Percentiles rank a stretch among this genome's conserved stretches.
These are phyloP conservation scores for Corythaixoides concolor DNA, from an alignment of 2,113 vertebrate genomes.

Conservation along the genomic window DNA sequence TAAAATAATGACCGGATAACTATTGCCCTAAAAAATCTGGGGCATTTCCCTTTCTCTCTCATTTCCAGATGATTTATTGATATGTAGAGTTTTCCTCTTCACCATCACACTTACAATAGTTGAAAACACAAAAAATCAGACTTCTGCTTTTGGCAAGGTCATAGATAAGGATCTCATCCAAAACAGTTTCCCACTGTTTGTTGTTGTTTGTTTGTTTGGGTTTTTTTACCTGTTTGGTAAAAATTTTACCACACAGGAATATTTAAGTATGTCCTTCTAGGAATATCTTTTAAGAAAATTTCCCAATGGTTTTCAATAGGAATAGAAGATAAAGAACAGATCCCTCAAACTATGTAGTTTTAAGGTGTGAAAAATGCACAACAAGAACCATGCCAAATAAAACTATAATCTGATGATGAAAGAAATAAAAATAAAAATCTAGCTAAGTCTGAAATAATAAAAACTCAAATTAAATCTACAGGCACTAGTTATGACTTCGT, in stretches of 20 bases:
- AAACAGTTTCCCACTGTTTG: not conserved
- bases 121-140: not conserved
- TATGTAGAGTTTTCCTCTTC: not conserved
- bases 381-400: not conserved
- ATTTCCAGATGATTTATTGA: not conserved
- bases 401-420: not conserved
- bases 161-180: not conserved
- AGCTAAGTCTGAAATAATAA: not conserved
- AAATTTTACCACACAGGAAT: not conserved
- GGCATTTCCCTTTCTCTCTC: not conserved
- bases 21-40: not conserved
- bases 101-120: not conserved
- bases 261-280: not conserved
- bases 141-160: not conserved
- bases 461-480: not conserved
- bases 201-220: too few relatives aligned
- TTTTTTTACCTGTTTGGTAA: not conserved
- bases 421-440: not conserved
- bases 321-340: not conserved
- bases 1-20: constrained; percentile 4
- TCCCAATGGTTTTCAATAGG: not conserved
- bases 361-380: not conserved
- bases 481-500: not conserved
- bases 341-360: not conserved
- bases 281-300: not conserved